Evolutionary conservation across 2,113 vertebrate species (phyloP), one percentile per base, ranked within the genome.

Genomic region (Gobiocypris rarus): DNA sequence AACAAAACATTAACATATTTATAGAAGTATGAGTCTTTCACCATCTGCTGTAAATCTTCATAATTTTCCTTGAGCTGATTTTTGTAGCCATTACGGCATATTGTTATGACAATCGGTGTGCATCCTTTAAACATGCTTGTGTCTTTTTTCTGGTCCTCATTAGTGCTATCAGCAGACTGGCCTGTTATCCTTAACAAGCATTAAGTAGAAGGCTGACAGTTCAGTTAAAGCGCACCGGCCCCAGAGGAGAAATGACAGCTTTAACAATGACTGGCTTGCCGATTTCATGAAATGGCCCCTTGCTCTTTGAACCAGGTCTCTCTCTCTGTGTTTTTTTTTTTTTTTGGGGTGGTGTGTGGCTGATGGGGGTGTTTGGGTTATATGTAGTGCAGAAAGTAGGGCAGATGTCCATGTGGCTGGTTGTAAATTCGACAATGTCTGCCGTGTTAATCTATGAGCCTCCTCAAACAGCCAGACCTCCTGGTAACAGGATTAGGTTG

Each of bases 381-480:
- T 24, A 52, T 43, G 65, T 81, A 93, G 83, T 88, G 90, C 43
- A 19, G 90, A 95, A 96, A 95, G 92, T 92, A 95, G 95, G 96
- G 92, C 96, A 97, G 95, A 96, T 97, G 95, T 97, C 96, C 88
- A 90, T 94, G 88, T 75, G 94, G 93, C 95, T 95, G 95, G 92
- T 93, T 92, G 89, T 95, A 96, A 95, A 96, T 95, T 95, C 82
- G 90, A 93, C 93, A 93, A 94, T 95, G 95, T 95, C 93, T 91
- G 59, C 92, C 89, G 90, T 82, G 88, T 95, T 97, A 95, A 96
- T 95, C 94, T 94, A 90, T 63, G 85, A 83, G 90, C 88, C 91
- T 93, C 92, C 91, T 91, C 92, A 90, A 87, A 90, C 89, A 92
- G 92, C 93, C 93, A 92, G 94, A 90, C 89, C 84, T 75, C 90